Evolutionary conservation across 2,888 invertebrate genomes (phyloP), one percentile per base, ranked within the genome.

Genomic region (Hypselothyrea guttata): DNA sequence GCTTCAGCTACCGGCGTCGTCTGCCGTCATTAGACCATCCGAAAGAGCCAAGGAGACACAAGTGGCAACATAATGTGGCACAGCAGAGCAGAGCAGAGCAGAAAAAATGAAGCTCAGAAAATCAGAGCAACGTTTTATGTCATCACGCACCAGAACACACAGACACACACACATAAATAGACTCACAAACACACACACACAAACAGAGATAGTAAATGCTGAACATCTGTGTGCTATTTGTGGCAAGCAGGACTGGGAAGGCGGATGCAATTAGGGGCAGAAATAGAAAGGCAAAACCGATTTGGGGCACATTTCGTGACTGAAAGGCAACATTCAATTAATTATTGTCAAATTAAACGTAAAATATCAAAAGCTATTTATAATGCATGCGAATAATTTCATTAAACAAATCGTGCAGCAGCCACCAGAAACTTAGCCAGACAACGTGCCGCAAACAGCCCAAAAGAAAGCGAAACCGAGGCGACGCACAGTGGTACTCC

Each of bases 291-390:
- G n/a, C 13, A 15, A 30, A 55, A 45, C 41, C 46, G 35, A 42
- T 49, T 53, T 52, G 40, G 40, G 44, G 2, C 16, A 18, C 18
- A 52, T 47, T 37, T 41, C 60, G 60, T 59, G 59, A 64, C 55
- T 52, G 54, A 12, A 18, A 34, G 59, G 37, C 47, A 22, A 28
- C 51, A 64, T 71, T 59, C 59, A 75, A 76, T 76, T 72, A 79
- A 75, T 83, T 77, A 79, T 72, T 75, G 66, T 59, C 79, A 70
- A 75, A 83, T 83, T 70, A 75, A 75, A 79, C 70, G 62, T 59
- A 59, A 78, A 70, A 83, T 62, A 65, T 78, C 66, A 72, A 75
- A 79, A 69, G 79, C 59, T 59, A 46, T 63, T 60, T 61, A 51
- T 62, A 59, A 68, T 59, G 61, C 58, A 58, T 45, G 59, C 46